These are phyloP conservation scores for Melitaea cinxia DNA, from an alignment of 1,140 invertebrate genomes.

Conservation along the genomic window DNA sequence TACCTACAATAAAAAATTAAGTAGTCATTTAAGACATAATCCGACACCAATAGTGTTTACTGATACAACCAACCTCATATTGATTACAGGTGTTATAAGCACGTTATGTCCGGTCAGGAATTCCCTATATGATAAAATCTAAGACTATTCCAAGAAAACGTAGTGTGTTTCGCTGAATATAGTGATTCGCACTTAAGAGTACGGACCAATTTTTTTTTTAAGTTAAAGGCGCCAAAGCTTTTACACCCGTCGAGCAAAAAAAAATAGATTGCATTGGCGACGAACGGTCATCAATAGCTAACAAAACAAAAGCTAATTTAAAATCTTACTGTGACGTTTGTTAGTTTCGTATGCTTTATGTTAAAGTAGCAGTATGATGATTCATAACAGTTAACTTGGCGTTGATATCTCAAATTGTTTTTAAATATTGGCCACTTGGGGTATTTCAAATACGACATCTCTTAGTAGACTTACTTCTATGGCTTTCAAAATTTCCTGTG, in stretches of 20 bases:
- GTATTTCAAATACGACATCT: neutral
- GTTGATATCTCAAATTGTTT: neutral
- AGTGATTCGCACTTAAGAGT: constrained; percentile 60
- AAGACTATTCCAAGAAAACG: constrained; percentile 54
- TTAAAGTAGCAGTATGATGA: constrained; percentile 31
- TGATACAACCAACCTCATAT: neutral
- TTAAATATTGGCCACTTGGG: neutral
- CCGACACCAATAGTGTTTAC: neutral
- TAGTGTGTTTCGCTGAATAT: constrained; percentile 57
- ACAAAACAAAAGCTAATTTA: constrained; percentile 71
- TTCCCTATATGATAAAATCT: constrained; percentile 12
- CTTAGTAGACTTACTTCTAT: too few species aligned
- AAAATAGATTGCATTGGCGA: constrained; percentile 59
- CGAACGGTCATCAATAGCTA: constrained; percentile 57
- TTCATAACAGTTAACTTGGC: constrained; percentile 23
- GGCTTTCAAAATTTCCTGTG: too few species aligned
- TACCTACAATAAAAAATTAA: neutral
- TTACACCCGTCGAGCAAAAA: constrained; percentile 56
- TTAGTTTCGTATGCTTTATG: constrained; percentile 44
- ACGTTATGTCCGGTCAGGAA: neutral
- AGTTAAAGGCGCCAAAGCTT: constrained; percentile 68
- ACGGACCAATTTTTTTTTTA: constrained; percentile 55
- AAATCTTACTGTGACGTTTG: constrained; percentile 44
- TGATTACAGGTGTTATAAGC: constrained; percentile 5
- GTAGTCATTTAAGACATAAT: neutral